Evolutionary conservation across 2,113 vertebrate genomes (phyloP).

Genomic region (Mustelus asterias): DNA sequence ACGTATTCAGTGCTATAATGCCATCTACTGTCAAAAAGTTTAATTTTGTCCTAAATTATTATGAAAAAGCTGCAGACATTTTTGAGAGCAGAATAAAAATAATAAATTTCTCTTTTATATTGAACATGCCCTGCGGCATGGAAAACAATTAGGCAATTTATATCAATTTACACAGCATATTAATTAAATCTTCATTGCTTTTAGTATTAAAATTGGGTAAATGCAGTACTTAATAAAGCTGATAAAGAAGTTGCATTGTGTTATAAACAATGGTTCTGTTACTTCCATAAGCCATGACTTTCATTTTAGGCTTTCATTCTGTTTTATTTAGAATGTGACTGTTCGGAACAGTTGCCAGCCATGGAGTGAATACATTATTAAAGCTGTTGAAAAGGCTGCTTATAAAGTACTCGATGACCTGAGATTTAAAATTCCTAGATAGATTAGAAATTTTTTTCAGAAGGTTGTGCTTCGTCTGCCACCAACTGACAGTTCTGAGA

Average conservation of each 20-base stretch:
- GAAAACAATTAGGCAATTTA: not conserved
- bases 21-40: slow-evolving; percentile 31
- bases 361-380: not conserved
- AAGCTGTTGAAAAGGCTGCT: not conserved
- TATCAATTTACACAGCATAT: not conserved
- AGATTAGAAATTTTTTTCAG: not conserved
- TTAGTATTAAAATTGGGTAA: not conserved
- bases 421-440: not conserved
- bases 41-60: not conserved
- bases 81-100: not conserved
- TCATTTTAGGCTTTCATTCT: not conserved
- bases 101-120: not conserved
- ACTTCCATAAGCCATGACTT: not conserved
- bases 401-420: not conserved
- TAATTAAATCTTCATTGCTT: not conserved
- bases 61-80: not conserved
- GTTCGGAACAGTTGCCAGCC: not conserved
- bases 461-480: slow-evolving; percentile 17
- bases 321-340: not conserved
- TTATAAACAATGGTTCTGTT: not conserved
- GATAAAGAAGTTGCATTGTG: not conserved
- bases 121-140: not conserved
- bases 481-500: slow-evolving; percentile 22
- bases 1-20: not conserved
- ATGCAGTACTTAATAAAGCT: not conserved